Conservation (phyloP, 2,888 invertebrate species). For the Oxystoma pomonae region DNA sequence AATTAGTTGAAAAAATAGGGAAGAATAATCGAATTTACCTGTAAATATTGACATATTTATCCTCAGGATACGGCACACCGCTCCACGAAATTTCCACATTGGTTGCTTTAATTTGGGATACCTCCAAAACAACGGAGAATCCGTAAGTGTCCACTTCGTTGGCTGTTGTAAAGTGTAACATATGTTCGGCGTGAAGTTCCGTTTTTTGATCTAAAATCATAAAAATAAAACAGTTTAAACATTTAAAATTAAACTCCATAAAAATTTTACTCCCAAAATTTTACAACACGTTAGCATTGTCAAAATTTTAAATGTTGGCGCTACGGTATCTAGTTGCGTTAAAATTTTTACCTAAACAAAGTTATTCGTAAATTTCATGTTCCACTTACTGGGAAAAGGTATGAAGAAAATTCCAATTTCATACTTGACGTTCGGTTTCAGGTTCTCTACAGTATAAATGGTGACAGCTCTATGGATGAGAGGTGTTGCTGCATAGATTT, state of each 20-base stretch:
- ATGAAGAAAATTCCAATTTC: slow-evolving; percentile 81
- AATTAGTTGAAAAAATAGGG: no score
- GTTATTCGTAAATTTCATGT: not conserved
- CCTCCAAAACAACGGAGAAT: slow-evolving; percentile 75
- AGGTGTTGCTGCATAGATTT: slow-evolving; percentile 80
- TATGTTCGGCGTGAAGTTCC: slow-evolving; percentile 69
- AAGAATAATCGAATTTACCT: no score
- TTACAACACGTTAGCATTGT: no score
- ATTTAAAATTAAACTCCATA: no score
- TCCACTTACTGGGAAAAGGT: slow-evolving; percentile 62
- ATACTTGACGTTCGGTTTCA: slow-evolving; percentile 74
- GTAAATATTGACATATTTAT: slow-evolving; percentile 86
- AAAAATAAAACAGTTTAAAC: not conserved
- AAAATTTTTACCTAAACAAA: no score
- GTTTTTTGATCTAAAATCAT: slow-evolving; percentile 54
- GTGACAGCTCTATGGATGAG: slow-evolving; percentile 79
- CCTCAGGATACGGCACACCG: slow-evolving; percentile 84
- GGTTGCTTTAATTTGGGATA: slow-evolving; percentile 69
- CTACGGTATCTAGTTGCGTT: no score
- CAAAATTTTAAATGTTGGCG: no score
- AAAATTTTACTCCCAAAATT: no score
- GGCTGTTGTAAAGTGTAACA: slow-evolving; percentile 66
- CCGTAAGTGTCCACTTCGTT: slow-evolving; percentile 75
- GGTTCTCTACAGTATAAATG: slow-evolving; percentile 69
- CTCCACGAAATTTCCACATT: slow-evolving; percentile 77